Conservation (phyloP, 64 coral and sea anemone genomes). For the Anthopleura sola region DNA sequence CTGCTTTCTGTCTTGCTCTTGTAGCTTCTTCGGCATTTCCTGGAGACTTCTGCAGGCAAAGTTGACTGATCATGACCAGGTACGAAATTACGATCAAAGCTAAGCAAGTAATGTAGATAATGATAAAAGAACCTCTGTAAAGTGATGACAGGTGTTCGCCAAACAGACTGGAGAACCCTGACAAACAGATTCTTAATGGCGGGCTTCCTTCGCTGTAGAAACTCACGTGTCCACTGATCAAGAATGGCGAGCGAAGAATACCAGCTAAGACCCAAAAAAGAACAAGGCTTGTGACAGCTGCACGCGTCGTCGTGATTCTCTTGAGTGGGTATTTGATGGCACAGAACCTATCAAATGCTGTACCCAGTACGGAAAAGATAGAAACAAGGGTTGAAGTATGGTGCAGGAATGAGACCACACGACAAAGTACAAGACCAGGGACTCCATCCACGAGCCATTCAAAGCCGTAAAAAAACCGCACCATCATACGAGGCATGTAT, state of each 20-base stretch:
- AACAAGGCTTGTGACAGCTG: background rate
- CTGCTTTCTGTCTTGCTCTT: background rate
- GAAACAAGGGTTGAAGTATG: constrained; percentile 13
- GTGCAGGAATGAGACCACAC: constrained; percentile 9
- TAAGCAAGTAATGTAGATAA: constrained; percentile 12
- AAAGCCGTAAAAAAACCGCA: constrained; percentile 5
- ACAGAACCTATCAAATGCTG: constrained; percentile 30
- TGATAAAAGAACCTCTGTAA: background rate
- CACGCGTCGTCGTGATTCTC: background rate
- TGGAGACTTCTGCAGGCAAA: constrained; percentile 19
- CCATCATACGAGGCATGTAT: constrained; percentile 56
- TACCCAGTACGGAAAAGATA: background rate
- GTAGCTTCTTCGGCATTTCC: background rate
- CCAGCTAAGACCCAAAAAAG: background rate
- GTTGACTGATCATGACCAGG: background rate
- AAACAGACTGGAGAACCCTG: background rate
- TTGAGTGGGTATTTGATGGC: constrained; percentile 36
- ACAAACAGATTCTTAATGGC: background rate
- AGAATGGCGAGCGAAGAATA: background rate
- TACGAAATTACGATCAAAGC: constrained; percentile 16
- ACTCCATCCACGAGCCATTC: constrained; percentile 27
- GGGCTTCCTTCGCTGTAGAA: background rate
- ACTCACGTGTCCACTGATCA: background rate
- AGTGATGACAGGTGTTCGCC: background rate
- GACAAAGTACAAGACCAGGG: constrained; percentile 21